phyloP scores from a whole-genome alignment of 2,113 vertebrate species.

The Mirza zaza region DNA sequence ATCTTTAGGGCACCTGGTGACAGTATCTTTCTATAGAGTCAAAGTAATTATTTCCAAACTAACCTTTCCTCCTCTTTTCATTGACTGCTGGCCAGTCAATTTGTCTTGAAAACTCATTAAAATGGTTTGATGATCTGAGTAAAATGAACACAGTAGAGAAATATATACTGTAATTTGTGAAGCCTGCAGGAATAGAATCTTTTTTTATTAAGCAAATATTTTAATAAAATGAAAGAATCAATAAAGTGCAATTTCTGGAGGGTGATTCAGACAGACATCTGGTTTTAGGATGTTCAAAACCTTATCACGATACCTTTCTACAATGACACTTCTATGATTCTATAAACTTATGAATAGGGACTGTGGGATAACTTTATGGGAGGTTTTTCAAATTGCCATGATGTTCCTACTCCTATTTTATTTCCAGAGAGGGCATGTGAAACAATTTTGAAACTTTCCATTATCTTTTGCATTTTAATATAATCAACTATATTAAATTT shows the following conservation, averaged over 20 bases:
- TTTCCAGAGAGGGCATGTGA: neutral
- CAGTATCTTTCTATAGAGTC: neutral
- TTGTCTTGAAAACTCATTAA: constrained; percentile 13
- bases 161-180: neutral
- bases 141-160: constrained; percentile 1
- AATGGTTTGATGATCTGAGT: neutral
- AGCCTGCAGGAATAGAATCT: neutral
- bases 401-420: neutral
- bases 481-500: neutral
- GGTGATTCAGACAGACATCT: neutral
- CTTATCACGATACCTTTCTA: neutral
- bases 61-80: neutral
- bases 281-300: neutral
- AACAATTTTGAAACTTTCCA: neutral
- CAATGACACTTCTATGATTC: neutral
- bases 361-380: neutral
- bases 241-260: neutral
- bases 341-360: neutral
- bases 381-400: neutral
- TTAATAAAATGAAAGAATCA: constrained; percentile 41
- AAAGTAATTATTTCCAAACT: neutral
- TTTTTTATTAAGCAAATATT: neutral
- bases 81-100: neutral
- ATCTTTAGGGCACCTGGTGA: neutral
- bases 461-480: neutral